phyloP scores from a whole-genome alignment of 2,888 invertebrate species.

The Clunio marinus region DNA sequence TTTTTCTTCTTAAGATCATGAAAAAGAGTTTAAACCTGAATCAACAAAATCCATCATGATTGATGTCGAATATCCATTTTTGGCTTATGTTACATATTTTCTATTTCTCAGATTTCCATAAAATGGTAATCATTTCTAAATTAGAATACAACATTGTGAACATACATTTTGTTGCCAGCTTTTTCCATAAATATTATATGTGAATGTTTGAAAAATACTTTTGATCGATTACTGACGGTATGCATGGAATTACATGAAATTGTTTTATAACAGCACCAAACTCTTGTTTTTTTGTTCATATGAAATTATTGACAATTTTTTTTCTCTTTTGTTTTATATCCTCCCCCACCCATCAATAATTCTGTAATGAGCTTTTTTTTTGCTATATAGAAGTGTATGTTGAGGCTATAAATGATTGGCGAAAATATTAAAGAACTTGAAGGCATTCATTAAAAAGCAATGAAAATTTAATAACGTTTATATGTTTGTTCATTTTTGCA shows the following conservation, averaged over 20 bases:
- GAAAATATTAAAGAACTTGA: no score
- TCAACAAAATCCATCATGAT: conserved; percentile 21
- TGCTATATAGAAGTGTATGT: no score
- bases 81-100: not conserved
- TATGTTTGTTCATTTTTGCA: conserved; percentile 41
- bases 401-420: not conserved
- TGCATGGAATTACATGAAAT: no score
- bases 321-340: no score
- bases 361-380: no score
- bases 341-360: no score
- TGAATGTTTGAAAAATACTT: not conserved
- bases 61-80: conserved; percentile 8
- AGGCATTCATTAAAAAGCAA: not conserved
- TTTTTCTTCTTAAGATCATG: no score
- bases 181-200: no score
- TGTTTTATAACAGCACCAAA: not conserved
- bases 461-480: not conserved
- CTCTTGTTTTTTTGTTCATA: not conserved
- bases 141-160: not conserved
- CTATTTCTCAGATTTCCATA: not conserved
- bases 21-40: no score
- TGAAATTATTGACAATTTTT: no score
- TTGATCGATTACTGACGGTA: not conserved
- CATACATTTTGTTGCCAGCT: no score
- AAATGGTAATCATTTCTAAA: conserved; percentile 25